A percentile compares a stretch with the other conserved stretches of the same genome.
Conservation (phyloP, 2,797 vertebrate genomes). For the Acrocephalus scirpaceus region DNA sequence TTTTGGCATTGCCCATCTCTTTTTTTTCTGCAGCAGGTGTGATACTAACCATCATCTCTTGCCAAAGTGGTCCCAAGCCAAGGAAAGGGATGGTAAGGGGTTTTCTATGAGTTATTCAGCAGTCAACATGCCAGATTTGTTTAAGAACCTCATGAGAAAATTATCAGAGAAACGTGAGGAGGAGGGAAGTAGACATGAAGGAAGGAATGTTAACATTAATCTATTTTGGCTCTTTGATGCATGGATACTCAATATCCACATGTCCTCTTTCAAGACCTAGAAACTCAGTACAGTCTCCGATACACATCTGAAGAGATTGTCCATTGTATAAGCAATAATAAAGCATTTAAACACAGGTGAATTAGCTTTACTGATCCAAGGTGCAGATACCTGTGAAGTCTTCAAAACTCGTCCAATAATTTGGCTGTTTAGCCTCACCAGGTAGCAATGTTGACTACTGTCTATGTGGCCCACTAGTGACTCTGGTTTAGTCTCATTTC, state of each 20-base stretch:
- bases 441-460: neutral
- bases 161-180: neutral
- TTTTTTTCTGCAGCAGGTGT: neutral
- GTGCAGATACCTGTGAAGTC: neutral
- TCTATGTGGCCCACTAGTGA: rapidly evolving
- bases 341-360: rapidly evolving
- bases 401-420: neutral
- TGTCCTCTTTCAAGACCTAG: neutral
- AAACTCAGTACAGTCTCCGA: neutral
- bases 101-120: neutral
- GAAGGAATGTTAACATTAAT: neutral
- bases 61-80: neutral
- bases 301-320: neutral
- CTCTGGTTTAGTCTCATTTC: neutral
- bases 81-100: rapidly evolving
- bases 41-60: neutral
- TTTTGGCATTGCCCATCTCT: neutral
- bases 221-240: neutral
- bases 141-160: neutral
- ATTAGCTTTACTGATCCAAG: neutral
- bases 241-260: neutral
- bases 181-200: neutral
- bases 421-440: neutral
- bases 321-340: neutral
- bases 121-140: neutral